These are phyloP conservation scores for Drosophila stalkeri DNA, from an alignment of 2,888 invertebrate species.

Conservation along the genomic window DNA sequence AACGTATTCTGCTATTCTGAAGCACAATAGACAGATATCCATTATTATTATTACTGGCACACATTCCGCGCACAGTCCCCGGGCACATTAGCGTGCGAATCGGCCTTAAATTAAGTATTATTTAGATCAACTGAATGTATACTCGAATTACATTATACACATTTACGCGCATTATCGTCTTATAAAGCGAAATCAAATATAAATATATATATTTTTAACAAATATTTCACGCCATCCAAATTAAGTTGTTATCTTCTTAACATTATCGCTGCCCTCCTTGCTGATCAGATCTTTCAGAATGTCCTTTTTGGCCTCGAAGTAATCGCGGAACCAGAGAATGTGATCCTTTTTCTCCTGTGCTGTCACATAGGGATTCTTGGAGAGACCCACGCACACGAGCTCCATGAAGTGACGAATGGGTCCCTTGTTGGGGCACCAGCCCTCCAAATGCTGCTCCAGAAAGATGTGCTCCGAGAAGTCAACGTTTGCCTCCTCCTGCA, in stretches of 20 bases:
- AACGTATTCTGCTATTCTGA: conserved; percentile 95
- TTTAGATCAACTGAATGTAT: conserved; percentile 34
- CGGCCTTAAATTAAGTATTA: conserved; percentile 66
- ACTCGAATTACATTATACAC: conserved; percentile 19
- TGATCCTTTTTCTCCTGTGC: conserved; percentile 95
- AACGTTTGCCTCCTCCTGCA: conserved; percentile 88
- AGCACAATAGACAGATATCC: conserved; percentile 29
- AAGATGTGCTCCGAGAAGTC: conserved; percentile 98
- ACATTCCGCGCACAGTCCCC: conserved; percentile 69
- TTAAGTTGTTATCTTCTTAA: conserved; percentile 59
- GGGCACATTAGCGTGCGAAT: conserved; percentile 54
- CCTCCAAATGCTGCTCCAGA: conserved; percentile 93
- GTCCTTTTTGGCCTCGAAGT: conserved; percentile 92
- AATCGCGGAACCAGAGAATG: conserved; percentile 95
- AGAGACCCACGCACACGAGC: conserved; percentile 95
- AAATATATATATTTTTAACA: conserved; percentile 67
- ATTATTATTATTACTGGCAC: conserved; percentile 20
- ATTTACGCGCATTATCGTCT: conserved; percentile 47
- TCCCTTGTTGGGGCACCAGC: conserved; percentile 95
- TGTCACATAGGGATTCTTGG: conserved; percentile 96
- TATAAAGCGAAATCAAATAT: conserved; percentile 62
- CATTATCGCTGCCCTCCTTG: conserved; percentile 52
- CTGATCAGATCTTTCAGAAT: conserved; percentile 86
- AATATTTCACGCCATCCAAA: conserved; percentile 51
- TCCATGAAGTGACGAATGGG: conserved; percentile 99